Percentiles rank a stretch among this genome's conserved stretches.
These are phyloP conservation scores for Eupithecia subumbrata DNA, from an alignment of 2,888 invertebrate genomes.

Conservation along the genomic window DNA sequence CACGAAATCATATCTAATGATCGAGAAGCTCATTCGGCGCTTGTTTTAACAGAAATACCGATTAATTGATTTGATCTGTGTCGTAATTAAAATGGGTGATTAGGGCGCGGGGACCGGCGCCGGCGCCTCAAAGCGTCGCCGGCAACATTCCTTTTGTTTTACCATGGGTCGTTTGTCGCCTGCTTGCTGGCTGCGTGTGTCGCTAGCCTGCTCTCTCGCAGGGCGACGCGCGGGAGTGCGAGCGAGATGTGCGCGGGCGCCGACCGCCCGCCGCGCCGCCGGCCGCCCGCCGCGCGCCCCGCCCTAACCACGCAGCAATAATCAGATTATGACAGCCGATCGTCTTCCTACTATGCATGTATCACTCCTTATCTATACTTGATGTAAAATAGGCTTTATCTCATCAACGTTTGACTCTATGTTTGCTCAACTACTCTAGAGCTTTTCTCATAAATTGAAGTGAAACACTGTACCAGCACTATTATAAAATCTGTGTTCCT, in stretches of 20 bases:
- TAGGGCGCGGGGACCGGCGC: slow-evolving; percentile 81
- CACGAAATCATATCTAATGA: slow-evolving; percentile 66
- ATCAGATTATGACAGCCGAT: slow-evolving; percentile 82
- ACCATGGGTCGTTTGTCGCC: slow-evolving; percentile 84
- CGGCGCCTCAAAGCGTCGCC: slow-evolving; percentile 84
- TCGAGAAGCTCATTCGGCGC: slow-evolving; percentile 72
- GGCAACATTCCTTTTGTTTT: slow-evolving; percentile 84
- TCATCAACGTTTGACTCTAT: background rate
- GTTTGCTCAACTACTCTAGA: background rate
- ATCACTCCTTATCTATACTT: slow-evolving; percentile 22
- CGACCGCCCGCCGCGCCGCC: slow-evolving; percentile 81
- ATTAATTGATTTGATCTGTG: slow-evolving; percentile 84
- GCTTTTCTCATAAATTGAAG: background rate
- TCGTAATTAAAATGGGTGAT: slow-evolving; percentile 84
- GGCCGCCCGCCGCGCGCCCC: slow-evolving; percentile 78
- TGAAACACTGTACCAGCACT: background rate
- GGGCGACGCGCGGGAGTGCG: slow-evolving; percentile 47
- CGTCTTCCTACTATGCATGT: slow-evolving; percentile 58
- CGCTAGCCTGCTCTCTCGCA: slow-evolving; percentile 52
- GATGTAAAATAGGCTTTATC: slow-evolving; percentile 9
- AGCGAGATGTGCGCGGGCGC: slow-evolving; percentile 77
- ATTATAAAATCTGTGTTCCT: background rate
- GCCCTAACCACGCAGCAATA: slow-evolving; percentile 76
- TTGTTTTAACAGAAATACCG: slow-evolving; percentile 83
- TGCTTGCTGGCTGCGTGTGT: slow-evolving; percentile 66